Base-by-base conservation (phyloP, 1,140 invertebrate genomes). In the Solenopsis fugax region DNA sequence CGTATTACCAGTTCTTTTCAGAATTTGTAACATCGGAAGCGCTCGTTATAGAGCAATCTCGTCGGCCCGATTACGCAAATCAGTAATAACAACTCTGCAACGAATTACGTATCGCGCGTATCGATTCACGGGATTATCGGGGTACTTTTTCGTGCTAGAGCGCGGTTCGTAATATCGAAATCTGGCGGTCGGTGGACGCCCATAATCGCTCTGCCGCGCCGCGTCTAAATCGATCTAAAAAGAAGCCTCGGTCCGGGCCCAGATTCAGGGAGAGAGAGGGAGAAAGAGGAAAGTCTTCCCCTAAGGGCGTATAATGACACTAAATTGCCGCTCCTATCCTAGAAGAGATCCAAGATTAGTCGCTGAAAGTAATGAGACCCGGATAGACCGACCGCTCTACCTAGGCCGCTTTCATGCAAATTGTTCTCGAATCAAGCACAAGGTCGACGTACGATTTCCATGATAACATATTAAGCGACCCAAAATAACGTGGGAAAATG, bases 251-350 rank as follows among this genome's bases (percentile, higher is more conserved):
- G 71, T 64, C 58, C 41, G 80, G 60, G 52, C 58, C 21, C 78
- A 62, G 90, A 82, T 56, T 73, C 58, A 67, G 87, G 76, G 76
- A 81, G 76, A 87, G 89, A 48, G 69, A 87, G 89, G 29, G 69
- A 88, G 87, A 92, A 87, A 90, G 88, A 88, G 87, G 80, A 91
- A 77, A 86, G 84, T 86, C 71, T 89, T 85, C 78, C 69, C 84
- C 91, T 86, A 82, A 92, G 92, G 93, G 86, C 93, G 88, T 91
- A 94, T 95, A 95, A 95, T 95, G 93, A 95, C 93, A 94, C 92
- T 90, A 94, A 95, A 95, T 95, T 95, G 92, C 87, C 84, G 84
- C 80, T 90, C 82, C 86, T 89, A 90, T 93, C 90, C 87, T 93
- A 93, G 91, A 86, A 87, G 78, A 91, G 87, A 88, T 89, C 86